Percentiles rank a stretch among this genome's conserved stretches.
Conservation (phyloP, 2,797 vertebrate species). For the Mastacembelus armatus region DNA sequence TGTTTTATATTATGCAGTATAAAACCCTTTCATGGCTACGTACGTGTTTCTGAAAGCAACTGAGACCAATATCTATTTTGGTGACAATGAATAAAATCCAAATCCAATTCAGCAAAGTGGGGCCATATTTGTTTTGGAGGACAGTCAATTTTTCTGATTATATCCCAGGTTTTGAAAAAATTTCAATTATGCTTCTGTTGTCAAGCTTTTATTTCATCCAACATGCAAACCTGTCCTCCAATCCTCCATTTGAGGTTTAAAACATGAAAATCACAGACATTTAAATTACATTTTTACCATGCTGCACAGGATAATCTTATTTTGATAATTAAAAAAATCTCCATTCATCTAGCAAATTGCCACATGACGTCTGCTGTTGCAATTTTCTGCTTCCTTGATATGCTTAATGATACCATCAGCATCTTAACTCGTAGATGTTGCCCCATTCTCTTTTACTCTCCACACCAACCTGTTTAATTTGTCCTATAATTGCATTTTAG, state of each 20-base stretch:
- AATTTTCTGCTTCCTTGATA: conserved; percentile 80
- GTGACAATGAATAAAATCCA: background rate
- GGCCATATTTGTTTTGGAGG: background rate
- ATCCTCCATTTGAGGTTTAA: conserved; percentile 6
- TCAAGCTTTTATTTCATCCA: background rate
- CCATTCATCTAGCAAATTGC: conserved; percentile 76
- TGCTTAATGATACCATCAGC: conserved; percentile 74
- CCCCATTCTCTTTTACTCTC: conserved; percentile 40
- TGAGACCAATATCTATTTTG: background rate
- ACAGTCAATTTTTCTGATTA: background rate
- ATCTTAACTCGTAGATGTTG: conserved; percentile 65
- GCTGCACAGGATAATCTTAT: conserved; percentile 51
- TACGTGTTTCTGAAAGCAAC: conserved; percentile 16
- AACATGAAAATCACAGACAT: conserved; percentile 30
- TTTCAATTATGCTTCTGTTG: background rate
- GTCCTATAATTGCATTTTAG: conserved; percentile 84
- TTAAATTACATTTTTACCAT: conserved; percentile 22
- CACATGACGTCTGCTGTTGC: conserved; percentile 69
- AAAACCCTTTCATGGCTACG: conserved; percentile 6
- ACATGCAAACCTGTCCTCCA: background rate
- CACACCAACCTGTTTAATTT: conserved; percentile 51
- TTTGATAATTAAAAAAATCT: conserved; percentile 72
- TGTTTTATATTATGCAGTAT: background rate
- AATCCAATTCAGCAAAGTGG: conserved; percentile 11
- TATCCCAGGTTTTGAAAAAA: background rate